Base-by-base conservation (phyloP, 1,140 invertebrate genomes). In the Hylaeus volcanicus region DNA sequence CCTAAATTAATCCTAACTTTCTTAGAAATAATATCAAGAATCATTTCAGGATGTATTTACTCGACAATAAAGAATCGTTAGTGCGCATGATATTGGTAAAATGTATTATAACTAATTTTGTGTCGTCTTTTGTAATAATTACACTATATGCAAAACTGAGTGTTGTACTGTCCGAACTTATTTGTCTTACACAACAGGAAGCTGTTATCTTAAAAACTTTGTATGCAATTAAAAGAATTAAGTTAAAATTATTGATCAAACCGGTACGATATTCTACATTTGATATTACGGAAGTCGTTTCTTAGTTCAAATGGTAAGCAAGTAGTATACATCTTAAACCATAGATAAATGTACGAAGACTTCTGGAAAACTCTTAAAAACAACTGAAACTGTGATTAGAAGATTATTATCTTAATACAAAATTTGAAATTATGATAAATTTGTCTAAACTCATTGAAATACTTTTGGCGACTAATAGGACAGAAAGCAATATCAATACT, bases 131-230 rank as follows among this genome's bases (percentile, higher is more conserved):
- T 80, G 39, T 80, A 80, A 53, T 39, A 74, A 73, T 79, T 65
- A 51, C 48, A 75, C 53, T 69, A 61, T 37, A 75, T 80, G 56
- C 45, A 61, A 69, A 80, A 80, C 74, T 84, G 68, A 82, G 61
- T 79, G 76, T 53, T 45, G 72, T 79, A 82, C 75, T 80, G 79
- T 80, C 72, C 39, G 53, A 75, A 61, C 8, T 75, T 80, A 75
- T 45, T 58, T 15, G 1, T 39, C 60, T 41, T 51, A 15, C 6
- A 37, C 11, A 61, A 66, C 12, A 58, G 39, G 39, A 75, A 61
- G 14, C 1, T 15, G 1, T 39, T 1, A 11, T 65, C 2, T 48
- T 60, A 74, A n/a, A 74, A 75, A 53, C 41, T 11, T 75, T 3
- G 1, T 55, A 69, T 9, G 75, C n/a, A 80, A 61, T 1, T 11